Evolutionary conservation across 1,140 invertebrate species (phyloP).

Genomic region (Scaptomyza montana): DNA sequence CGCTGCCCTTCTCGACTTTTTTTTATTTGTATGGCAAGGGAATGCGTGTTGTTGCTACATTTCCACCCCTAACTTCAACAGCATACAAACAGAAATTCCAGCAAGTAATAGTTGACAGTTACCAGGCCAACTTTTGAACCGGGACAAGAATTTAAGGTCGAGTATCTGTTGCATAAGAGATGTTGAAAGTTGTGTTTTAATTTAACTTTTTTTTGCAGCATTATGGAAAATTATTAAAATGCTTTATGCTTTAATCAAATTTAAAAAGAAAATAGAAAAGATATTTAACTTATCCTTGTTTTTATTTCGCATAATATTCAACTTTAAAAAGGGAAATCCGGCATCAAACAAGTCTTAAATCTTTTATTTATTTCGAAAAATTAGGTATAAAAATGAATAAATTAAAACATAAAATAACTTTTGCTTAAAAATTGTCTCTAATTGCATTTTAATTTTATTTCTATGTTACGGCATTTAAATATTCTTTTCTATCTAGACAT

Average conservation of each 20-base stretch:
- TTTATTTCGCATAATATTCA: no score
- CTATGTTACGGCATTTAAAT: not conserved
- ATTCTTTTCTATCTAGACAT: not conserved
- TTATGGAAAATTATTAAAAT: no score
- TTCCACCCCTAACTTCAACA: slow-evolving; percentile 69
- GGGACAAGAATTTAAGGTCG: not conserved
- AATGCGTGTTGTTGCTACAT: slow-evolving; percentile 47
- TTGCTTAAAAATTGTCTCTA: not conserved
- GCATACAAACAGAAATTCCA: slow-evolving; percentile 32
- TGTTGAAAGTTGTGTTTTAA: slow-evolving; percentile 5
- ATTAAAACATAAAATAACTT: no score
- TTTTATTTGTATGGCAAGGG: slow-evolving; percentile 26
- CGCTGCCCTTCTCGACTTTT: slow-evolving; percentile 24
- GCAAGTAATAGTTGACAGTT: slow-evolving; percentile 40
- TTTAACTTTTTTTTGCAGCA: not conserved
- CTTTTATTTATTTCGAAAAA: no score
- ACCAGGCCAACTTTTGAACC: slow-evolving; percentile 23
- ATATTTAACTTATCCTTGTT: no score
- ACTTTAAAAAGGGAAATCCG: no score
- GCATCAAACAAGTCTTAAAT: no score
- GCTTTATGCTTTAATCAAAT: no score
- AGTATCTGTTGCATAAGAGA: not conserved
- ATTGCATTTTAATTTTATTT: not conserved
- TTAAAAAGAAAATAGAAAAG: no score
- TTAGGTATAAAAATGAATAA: no score